Evolutionary conservation across 2,797 vertebrate species (phyloP), one percentile per base, ranked within the genome.

Genomic region (Eulemur albifrons): DNA sequence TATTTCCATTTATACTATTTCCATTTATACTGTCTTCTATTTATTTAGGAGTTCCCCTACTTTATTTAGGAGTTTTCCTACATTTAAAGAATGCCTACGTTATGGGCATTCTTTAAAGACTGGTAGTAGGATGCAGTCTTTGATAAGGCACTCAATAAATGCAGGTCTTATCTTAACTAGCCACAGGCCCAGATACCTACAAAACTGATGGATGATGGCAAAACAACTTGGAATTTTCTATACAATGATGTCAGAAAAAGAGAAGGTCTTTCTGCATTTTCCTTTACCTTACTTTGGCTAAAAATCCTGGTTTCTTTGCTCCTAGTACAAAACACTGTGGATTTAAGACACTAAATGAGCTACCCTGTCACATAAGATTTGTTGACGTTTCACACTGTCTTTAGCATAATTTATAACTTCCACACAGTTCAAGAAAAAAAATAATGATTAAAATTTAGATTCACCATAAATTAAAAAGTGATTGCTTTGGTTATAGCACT

Each of bases 381-480:
- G 93, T 93, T 95, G 93, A 93, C 75, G 94, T 96, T 97, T 98
- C 95, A 81, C 95, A 95, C 87, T 79, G 92, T 30, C 48, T 93
- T 92, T 93, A 90, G 67, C 92, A 80, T 93, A 88, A 96, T 84
- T 96, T 96, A 82, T 43, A 95, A 85, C 94, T 48, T 38, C 65
- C 38, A 84, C 59, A 96, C 52, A 97, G 89, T 80, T 95, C 23
- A 23, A 88, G 73, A 2, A 0, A 88, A 70, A 91, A 95, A 75
- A 96, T 80, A 67, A 96, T 73, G 76, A 96, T 96, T 96, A 96
- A 96, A 98, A 96, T 94, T 86, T 93, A 96, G 84, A 96, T 93
- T 96, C 67, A 48, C 45, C 57, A 81, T 97, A 97, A 97, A 96
- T 98, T 97, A 95, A 97, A 96, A 83, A 90, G 23, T 23, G 90